Evolutionary conservation across 2,797 vertebrate genomes (phyloP).

Genomic region (Lagocephalus sceleratus): DNA sequence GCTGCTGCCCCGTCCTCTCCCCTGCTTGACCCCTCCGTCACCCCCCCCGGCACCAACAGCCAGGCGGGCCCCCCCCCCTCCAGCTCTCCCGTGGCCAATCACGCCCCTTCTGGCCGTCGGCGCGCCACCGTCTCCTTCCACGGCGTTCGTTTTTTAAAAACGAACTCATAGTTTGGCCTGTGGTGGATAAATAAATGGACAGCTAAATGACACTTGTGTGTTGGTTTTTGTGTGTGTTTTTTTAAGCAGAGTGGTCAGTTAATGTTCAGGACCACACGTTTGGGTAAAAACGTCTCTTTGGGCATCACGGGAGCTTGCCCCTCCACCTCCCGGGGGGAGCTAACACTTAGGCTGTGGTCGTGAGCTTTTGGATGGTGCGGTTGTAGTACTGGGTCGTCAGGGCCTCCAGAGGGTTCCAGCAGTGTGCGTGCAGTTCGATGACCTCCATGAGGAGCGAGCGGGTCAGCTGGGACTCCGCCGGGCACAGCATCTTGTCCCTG

Average conservation of each 20-base stretch:
- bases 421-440: slow-evolving; percentile 96
- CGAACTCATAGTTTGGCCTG: not conserved
- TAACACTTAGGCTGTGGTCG: slow-evolving; percentile 68
- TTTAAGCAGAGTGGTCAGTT: not conserved
- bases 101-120: slow-evolving; percentile 43
- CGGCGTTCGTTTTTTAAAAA: not conserved
- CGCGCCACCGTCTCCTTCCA: not conserved
- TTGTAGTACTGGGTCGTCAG: slow-evolving; percentile 98
- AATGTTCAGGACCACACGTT: not conserved
- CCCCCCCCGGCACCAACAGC: slow-evolving; percentile 23
- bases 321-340: slow-evolving; percentile 19
- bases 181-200: no score
- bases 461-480: slow-evolving; percentile 91
- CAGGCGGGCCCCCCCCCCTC: slow-evolving; percentile 7
- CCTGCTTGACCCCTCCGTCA: slow-evolving; percentile 43
- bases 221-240: not conserved
- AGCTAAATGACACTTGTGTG: no score
- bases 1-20: slow-evolving; percentile 48
- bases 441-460: slow-evolving; percentile 97
- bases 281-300: slow-evolving; percentile 1
- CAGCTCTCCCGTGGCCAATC: slow-evolving; percentile 27
- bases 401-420: slow-evolving; percentile 92
- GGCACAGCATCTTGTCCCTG: slow-evolving; percentile 97
- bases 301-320: slow-evolving; percentile 13
- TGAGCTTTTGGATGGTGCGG: slow-evolving; percentile 98